These are phyloP conservation scores for Cynopterus sphinx DNA, from an alignment of 2,797 vertebrate genomes.

Conservation along the genomic window DNA sequence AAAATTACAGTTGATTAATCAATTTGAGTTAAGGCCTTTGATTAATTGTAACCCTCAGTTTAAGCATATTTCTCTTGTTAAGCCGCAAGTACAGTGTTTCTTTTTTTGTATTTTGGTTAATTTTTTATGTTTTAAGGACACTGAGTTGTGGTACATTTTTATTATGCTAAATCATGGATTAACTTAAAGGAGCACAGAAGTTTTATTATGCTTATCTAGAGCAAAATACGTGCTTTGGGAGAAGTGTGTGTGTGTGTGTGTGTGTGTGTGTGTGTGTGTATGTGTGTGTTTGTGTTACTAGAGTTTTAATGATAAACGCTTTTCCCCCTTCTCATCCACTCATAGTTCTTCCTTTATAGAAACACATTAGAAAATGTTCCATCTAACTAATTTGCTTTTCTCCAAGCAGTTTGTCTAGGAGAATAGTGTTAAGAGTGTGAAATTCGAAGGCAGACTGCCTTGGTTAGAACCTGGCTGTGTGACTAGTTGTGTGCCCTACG, in stretches of 20 bases:
- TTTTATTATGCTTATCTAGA: not conserved
- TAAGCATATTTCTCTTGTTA: not conserved
- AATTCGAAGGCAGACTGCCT: not conserved
- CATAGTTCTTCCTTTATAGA: not conserved
- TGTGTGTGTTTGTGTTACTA: not conserved
- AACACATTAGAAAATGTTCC: not conserved
- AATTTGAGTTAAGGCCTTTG: not conserved
- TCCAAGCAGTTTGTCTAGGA: not conserved
- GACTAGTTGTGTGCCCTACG: not conserved
- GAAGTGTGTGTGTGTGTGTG: not conserved
- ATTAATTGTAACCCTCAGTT: not conserved
- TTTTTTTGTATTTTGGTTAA: not conserved
- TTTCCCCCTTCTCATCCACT: not conserved
- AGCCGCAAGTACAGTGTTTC: not conserved
- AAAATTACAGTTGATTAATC: not conserved
- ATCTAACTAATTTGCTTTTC: not conserved
- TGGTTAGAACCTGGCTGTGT: not conserved
- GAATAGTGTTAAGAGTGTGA: not conserved
- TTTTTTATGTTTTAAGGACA: not conserved
- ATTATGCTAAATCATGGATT: not conserved
- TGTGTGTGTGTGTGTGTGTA: not conserved
- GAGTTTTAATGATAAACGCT: not conserved
- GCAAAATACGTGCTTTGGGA: not conserved
- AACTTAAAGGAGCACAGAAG: not conserved
- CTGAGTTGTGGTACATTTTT: not conserved